These are phyloP conservation scores for Taenioides sp. DNA, from an alignment of 2,797 vertebrate species.

Conservation along the genomic window DNA sequence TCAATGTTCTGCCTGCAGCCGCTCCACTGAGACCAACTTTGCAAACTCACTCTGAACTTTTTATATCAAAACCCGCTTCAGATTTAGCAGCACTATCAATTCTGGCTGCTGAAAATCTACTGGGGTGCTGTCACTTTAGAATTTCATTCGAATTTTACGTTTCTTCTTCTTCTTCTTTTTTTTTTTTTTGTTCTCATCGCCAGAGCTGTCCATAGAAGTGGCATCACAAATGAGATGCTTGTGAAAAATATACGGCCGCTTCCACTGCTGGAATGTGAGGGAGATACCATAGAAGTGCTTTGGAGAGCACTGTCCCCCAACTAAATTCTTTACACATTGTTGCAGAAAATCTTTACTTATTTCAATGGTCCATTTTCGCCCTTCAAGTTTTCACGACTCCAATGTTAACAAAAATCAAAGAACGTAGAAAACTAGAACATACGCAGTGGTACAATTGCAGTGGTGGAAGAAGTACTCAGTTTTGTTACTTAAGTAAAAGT, in stretches of 20 bases:
- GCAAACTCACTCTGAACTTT: conserved; percentile 60
- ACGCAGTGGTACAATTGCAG: too few relatives aligned
- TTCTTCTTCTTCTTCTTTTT: conserved; percentile 12
- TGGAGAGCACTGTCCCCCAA: conserved; percentile 31
- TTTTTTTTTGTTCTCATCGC: conserved; percentile 10
- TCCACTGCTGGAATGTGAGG: conserved; percentile 12
- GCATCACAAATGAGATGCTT: conserved; percentile 53
- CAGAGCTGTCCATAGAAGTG: conserved; percentile 37
- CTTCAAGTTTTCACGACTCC: not conserved
- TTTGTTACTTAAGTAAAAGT: too few relatives aligned
- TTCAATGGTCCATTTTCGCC: not conserved
- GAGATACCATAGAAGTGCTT: conserved; percentile 26
- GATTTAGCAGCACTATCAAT: conserved; percentile 59
- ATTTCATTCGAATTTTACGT: conserved; percentile 42
- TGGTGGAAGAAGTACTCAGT: too few relatives aligned
- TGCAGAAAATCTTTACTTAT: conserved; percentile 26
- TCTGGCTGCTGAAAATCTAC: conserved; percentile 39
- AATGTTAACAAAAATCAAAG: not conserved
- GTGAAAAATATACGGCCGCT: conserved; percentile 17
- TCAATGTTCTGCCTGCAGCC: conserved; percentile 49
- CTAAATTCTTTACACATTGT: conserved; percentile 19
- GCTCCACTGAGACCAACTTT: conserved; percentile 48
- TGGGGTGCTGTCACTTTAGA: conserved; percentile 36
- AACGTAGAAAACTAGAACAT: not conserved
- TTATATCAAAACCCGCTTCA: conserved; percentile 49